Base-by-base conservation (phyloP, 2,113 vertebrate species). In the Bubo blakistoni region DNA sequence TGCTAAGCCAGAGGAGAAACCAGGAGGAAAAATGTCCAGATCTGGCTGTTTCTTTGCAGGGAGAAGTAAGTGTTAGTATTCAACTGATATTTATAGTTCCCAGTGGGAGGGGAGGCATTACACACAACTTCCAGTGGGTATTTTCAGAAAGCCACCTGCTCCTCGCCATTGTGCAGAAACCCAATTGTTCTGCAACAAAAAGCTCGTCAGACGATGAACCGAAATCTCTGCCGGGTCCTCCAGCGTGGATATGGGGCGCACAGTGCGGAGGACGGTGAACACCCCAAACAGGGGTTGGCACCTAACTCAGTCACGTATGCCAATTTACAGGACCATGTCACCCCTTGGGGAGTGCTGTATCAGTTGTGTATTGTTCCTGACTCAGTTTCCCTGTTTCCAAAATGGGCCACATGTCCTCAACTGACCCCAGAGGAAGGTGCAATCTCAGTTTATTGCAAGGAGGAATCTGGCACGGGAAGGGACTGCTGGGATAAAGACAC, bases 121-220 rank as follows among this genome's bases (percentile, higher is more conserved):
- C 88, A 95, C 86, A 95, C 81, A 58, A 70, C 76, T 97, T 94
- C 86, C 94, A 96, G 83, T 32, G 95, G 76, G 93, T 96, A 95
- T 97, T 97, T 97, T 97, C 95, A 96, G 97, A 89, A 87, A 95
- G 92, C 95, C 95, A 97, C 96, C 96, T 95, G 96, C 92, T 96
- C 92, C 92, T 94, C 42, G 2, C 57, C 83, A 76, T 86, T 93
- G 94, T 95, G 94, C 83, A 90, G 38, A 44, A 77, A 71, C 85
- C 81, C 90, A 78, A 94, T 80, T 91, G 83, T 40, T 93, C 92
- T 2, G 21, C 77, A 69, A 69, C 72, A 87, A 69, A 74, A 93
- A 67, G 24, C 82, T 80, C 7, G 4, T 76, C 94, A 87, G 95
- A 81, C 10, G 0, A 51, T 2, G 86, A 89, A 72, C 67, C 0